Conservation (phyloP, 1,140 invertebrate species). For the Trichoplusia ni region DNA sequence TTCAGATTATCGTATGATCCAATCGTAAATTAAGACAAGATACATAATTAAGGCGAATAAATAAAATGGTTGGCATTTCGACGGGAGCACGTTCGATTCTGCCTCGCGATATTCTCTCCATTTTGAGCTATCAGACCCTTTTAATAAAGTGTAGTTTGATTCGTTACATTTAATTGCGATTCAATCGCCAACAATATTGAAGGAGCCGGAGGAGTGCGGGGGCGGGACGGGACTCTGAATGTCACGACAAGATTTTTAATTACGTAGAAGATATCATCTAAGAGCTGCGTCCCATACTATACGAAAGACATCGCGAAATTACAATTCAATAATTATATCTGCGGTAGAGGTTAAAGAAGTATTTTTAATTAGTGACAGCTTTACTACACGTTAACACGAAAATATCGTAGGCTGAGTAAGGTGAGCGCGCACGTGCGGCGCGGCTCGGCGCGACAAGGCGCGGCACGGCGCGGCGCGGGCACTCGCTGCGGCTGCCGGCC, state of each 20-base stretch:
- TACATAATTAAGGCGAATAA: constrained; percentile 82
- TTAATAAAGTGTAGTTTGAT: constrained; percentile 80
- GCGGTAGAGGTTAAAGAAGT: constrained; percentile 42
- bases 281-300: constrained; percentile 69
- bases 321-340: constrained; percentile 77
- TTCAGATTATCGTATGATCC: constrained; percentile 81
- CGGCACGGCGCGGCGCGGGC: background rate
- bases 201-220: constrained; percentile 74
- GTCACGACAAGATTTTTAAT: constrained; percentile 82
- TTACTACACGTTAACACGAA: constrained; percentile 47
- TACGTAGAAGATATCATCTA: constrained; percentile 79
- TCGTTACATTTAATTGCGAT: constrained; percentile 80
- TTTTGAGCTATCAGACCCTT: constrained; percentile 77
- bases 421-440: constrained; percentile 15
- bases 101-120: constrained; percentile 61
- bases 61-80: constrained; percentile 81
- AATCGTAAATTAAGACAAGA: constrained; percentile 82
- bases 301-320: constrained; percentile 72
- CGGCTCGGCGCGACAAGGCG: too few species aligned
- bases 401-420: constrained; percentile 24
- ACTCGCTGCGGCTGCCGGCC: background rate
- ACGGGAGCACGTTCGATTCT: constrained; percentile 79
- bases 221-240: constrained; percentile 75
- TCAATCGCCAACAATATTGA: constrained; percentile 80
- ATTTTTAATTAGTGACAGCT: constrained; percentile 57